A percentile compares a stretch with the other conserved stretches of the same genome.
phyloP scores from a whole-genome alignment of 2,888 invertebrate species.

The Axea sp. region DNA sequence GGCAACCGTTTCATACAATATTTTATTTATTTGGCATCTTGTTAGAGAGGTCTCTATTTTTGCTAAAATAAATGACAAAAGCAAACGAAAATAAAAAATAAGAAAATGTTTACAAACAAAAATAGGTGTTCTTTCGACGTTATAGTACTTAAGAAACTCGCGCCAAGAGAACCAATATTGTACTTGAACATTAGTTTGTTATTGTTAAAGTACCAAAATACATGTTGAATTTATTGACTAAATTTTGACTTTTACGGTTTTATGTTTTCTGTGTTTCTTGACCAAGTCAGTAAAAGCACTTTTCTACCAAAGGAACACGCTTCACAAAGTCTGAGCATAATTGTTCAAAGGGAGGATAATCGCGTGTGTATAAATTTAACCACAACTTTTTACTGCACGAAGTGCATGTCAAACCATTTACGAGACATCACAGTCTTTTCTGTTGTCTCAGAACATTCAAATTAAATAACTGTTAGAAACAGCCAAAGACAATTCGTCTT shows the following conservation, averaged over 20 bases:
- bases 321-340: conserved; percentile 40
- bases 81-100: background rate
- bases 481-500: conserved; percentile 15
- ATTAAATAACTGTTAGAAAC: too few species aligned
- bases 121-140: conserved; percentile 30
- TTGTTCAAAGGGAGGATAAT: conserved; percentile 9
- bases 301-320: conserved; percentile 22
- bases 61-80: conserved; percentile 31
- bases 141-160: conserved; percentile 15
- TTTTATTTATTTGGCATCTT: conserved; percentile 23
- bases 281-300: conserved; percentile 20
- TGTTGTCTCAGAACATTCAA: background rate
- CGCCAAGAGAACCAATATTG: background rate
- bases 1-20: conserved; percentile 20
- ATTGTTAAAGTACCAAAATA: too few species aligned
- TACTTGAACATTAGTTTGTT: too few species aligned
- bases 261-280: background rate
- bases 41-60: conserved; percentile 46
- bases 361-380: background rate
- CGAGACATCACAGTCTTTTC: conserved; percentile 27
- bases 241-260: conserved; percentile 6
- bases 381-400: conserved; percentile 1
- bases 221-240: conserved; percentile 10
- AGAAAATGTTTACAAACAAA: background rate
- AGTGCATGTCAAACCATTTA: conserved; percentile 9